Percentiles rank a stretch among this genome's conserved stretches.
phyloP scores from a whole-genome alignment of 2,797 vertebrate genomes.

The Neopelma chrysocephalum region DNA sequence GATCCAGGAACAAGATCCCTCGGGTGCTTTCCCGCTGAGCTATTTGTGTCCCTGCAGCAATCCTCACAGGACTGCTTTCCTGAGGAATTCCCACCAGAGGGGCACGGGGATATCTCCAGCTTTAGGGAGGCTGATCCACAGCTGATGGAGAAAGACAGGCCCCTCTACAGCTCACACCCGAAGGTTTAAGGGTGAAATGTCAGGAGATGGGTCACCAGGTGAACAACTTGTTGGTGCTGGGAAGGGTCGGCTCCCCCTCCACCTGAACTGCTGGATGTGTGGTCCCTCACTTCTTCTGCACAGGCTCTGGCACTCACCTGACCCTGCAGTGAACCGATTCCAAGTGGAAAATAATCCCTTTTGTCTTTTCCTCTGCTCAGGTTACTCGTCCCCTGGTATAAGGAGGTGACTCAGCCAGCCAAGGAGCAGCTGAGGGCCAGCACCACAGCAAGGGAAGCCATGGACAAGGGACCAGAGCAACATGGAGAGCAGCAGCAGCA shows the following conservation, averaged over 20 bases:
- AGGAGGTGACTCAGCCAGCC: not conserved
- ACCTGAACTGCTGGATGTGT: not conserved
- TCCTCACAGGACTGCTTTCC: not conserved
- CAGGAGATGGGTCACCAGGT: not conserved
- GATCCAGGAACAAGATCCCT: not conserved
- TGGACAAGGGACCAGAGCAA: not conserved
- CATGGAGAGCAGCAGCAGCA: not conserved
- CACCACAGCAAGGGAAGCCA: not conserved
- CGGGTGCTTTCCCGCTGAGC: not conserved
- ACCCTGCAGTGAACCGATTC: not conserved
- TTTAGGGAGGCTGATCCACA: not conserved
- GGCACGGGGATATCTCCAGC: not conserved
- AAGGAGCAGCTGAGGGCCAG: not conserved
- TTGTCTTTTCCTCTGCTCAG: not conserved
- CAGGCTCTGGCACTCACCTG: not conserved
- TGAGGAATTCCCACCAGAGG: not conserved
- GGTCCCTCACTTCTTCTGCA: not conserved
- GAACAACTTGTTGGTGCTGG: not conserved
- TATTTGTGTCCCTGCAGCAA: not conserved
- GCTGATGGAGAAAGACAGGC: not conserved
- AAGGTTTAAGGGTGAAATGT: not conserved
- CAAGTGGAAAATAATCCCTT: not conserved
- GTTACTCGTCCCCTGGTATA: not conserved
- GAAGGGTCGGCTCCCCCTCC: not conserved
- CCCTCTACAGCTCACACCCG: not conserved